Percentiles rank a stretch among this genome's conserved stretches.
Conservation (phyloP, 2,888 invertebrate species). For the Pollenia amentaria region DNA sequence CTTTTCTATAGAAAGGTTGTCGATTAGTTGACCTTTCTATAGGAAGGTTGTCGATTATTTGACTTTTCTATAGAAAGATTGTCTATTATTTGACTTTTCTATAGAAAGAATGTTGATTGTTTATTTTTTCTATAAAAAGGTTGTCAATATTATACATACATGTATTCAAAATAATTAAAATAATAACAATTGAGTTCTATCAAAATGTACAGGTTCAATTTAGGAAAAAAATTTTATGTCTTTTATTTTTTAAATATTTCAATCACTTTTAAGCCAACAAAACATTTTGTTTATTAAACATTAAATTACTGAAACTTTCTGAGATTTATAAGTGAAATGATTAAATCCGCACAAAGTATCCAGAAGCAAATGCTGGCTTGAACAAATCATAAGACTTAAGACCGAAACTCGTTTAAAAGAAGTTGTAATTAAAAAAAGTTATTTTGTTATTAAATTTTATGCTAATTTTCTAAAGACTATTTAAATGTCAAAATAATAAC, state of each 20-base stretch:
- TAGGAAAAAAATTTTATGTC: background rate
- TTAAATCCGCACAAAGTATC: background rate
- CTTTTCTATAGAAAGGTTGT: background rate
- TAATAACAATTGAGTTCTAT: background rate
- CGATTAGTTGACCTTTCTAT: background rate
- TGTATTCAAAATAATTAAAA: too few relatives aligned
- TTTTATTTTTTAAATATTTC: background rate
- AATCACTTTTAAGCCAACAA: background rate
- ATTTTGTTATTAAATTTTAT: background rate
- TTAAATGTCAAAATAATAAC: background rate
- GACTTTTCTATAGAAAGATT: background rate
- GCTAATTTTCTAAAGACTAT: background rate
- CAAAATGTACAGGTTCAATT: background rate
- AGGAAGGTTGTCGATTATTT: background rate
- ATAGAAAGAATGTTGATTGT: too few relatives aligned
- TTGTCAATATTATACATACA: too few relatives aligned
- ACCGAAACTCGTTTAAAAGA: background rate
- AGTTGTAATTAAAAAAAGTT: background rate
- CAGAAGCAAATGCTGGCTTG: background rate
- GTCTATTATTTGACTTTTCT: background rate
- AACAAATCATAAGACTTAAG: constrained; percentile 51
- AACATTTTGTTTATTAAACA: background rate
- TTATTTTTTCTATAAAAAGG: background rate
- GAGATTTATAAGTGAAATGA: background rate
- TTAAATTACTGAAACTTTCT: constrained; percentile 9